Evolutionary conservation across 2,113 vertebrate genomes (phyloP).

Genomic region (Gobiocypris rarus): DNA sequence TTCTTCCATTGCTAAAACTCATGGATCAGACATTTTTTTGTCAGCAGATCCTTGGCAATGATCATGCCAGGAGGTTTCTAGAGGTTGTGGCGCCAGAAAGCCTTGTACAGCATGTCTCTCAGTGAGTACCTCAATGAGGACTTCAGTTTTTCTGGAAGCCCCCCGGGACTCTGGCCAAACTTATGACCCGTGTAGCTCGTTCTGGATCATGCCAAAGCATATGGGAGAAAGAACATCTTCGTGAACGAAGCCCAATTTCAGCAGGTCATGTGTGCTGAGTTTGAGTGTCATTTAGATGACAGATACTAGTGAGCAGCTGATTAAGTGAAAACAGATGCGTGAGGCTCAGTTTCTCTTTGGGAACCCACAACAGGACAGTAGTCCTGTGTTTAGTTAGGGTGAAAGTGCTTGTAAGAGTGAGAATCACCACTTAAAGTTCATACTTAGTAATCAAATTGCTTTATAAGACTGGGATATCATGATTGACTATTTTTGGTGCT

Average conservation of each 20-base stretch:
- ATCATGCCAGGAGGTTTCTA: conserved; percentile 52
- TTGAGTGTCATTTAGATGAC: conserved; percentile 24
- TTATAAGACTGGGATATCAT: background rate
- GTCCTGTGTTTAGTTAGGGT: background rate
- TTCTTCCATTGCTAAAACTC: conserved; percentile 19
- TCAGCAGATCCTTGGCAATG: conserved; percentile 25
- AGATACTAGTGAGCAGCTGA: background rate
- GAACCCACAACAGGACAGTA: background rate
- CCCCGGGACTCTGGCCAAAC: conserved; percentile 51
- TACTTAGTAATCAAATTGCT: background rate
- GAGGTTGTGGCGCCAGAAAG: conserved; percentile 57
- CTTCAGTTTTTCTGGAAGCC: conserved; percentile 49
- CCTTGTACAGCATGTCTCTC: conserved; percentile 45
- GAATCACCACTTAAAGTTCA: background rate
- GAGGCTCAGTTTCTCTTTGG: background rate
- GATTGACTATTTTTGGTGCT: background rate
- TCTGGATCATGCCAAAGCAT: conserved; percentile 43
- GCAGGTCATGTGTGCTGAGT: conserved; percentile 30
- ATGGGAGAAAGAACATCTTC: conserved; percentile 33
- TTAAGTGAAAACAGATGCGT: background rate
- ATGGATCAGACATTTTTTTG: conserved; percentile 33
- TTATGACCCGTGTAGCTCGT: conserved; percentile 54
- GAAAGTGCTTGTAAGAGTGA: background rate
- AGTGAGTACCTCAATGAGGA: conserved; percentile 52
- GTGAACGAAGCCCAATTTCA: conserved; percentile 38